Evolutionary conservation across 2,888 invertebrate genomes (phyloP).

Genomic region (Aporophyla nigra): DNA sequence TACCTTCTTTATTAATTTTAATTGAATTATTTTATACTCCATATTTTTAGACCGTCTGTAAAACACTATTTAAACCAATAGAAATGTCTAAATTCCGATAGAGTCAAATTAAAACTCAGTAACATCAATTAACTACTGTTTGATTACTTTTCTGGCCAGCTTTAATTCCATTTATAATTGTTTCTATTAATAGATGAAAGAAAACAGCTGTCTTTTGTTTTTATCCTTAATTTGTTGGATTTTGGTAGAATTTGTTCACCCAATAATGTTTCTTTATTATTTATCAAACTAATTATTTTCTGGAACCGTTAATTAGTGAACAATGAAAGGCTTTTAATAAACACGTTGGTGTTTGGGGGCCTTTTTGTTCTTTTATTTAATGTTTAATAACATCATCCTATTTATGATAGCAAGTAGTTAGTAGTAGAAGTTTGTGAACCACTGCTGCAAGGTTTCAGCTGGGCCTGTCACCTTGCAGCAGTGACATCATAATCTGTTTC

Average conservation of each 20-base stretch:
- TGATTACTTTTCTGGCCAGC: neutral
- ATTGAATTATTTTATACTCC: too few species aligned
- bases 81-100: neutral
- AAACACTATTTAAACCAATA: neutral
- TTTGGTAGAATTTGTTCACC: conserved; percentile 8
- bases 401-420: too few species aligned
- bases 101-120: conserved; percentile 1
- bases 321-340: neutral
- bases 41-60: too few species aligned
- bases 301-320: neutral
- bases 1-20: too few species aligned
- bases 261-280: neutral
- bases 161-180: conserved; percentile 8
- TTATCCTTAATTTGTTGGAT: neutral
- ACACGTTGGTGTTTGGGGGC: neutral
- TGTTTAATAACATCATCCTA: too few species aligned
- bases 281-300: conserved; percentile 9
- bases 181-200: conserved; percentile 13
- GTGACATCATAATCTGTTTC: too few species aligned
- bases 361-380: too few species aligned
- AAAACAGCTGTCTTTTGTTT: conserved; percentile 11
- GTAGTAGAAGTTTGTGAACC: too few species aligned
- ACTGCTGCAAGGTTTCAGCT: too few species aligned
- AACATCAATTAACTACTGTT: conserved; percentile 2
- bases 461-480: too few species aligned